These are phyloP conservation scores for Syritta pipiens DNA, from an alignment of 2,888 invertebrate species.

Conservation along the genomic window DNA sequence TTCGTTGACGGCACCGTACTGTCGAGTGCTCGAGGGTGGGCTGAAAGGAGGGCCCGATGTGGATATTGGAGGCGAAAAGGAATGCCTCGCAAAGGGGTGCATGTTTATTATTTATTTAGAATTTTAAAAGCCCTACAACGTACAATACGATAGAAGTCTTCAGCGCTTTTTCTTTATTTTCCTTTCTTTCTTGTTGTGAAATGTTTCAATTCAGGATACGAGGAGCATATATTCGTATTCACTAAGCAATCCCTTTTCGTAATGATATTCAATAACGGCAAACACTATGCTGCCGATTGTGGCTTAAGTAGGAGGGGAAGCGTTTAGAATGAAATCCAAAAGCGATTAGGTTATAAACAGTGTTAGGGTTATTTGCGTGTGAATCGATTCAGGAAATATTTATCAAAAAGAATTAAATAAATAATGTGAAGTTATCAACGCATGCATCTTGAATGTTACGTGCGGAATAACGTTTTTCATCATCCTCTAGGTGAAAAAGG, in stretches of 20 bases:
- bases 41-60: constrained; percentile 3
- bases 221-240: constrained; percentile 48
- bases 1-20: constrained; percentile 54
- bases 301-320: constrained; percentile 24
- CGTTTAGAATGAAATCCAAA: constrained; percentile 50
- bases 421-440: no score
- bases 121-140: constrained; percentile 57
- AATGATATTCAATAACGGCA: constrained; percentile 58
- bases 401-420: constrained; percentile 1
- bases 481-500: no score
- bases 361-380: constrained; percentile 11
- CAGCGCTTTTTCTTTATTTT: not conserved
- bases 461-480: no score
- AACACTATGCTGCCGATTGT: constrained; percentile 31
- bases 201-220: constrained; percentile 55
- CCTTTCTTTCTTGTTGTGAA: constrained; percentile 13
- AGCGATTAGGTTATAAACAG: constrained; percentile 55
- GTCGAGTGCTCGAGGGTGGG: no score
- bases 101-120: constrained; percentile 69
- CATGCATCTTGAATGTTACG: no score
- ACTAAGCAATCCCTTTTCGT: constrained; percentile 49
- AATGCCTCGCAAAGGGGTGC: constrained; percentile 56
- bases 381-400: constrained; percentile 24
- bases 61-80: constrained; percentile 26
- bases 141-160: constrained; percentile 21